phyloP scores from a whole-genome alignment of 2,113 vertebrate species.

The Chaetodon trifascialis region DNA sequence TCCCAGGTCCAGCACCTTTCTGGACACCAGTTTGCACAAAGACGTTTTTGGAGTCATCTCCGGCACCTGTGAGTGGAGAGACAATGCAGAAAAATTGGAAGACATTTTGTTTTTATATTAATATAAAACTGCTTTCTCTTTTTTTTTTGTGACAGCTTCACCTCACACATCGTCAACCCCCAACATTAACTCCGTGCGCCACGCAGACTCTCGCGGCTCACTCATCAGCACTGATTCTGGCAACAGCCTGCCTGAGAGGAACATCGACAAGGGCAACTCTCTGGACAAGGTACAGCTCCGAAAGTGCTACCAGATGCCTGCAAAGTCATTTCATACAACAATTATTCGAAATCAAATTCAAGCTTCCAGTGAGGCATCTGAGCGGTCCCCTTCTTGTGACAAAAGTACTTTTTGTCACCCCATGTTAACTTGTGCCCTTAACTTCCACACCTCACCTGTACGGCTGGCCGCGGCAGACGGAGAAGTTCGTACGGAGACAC shows the following conservation, averaged over 20 bases:
- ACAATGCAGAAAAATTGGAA: background rate
- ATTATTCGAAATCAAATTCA: conserved; percentile 5
- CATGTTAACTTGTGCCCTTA: conserved; percentile 81
- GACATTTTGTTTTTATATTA: background rate
- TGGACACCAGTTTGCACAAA: conserved; percentile 94
- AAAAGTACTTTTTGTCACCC: conserved; percentile 11
- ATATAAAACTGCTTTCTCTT: background rate
- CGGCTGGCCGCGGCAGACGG: conserved; percentile 86
- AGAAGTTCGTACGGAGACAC: conserved; percentile 89
- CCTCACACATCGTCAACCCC: conserved; percentile 94
- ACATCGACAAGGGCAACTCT: conserved; percentile 91
- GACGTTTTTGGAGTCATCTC: conserved; percentile 98
- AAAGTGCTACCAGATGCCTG: background rate
- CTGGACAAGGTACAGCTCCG: conserved; percentile 92
- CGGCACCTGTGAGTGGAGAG: conserved; percentile 88
- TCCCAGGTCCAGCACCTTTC: conserved; percentile 88
- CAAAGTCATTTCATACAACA: background rate
- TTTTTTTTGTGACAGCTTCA: conserved; percentile 83
- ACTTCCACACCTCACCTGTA: conserved; percentile 51
- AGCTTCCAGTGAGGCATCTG: background rate
- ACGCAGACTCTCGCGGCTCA: conserved; percentile 94
- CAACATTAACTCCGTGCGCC: conserved; percentile 92
- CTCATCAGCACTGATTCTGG: conserved; percentile 97
- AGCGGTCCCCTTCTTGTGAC: conserved; percentile 1
- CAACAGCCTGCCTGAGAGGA: conserved; percentile 92